Conservation (phyloP, 1,140 invertebrate genomes). For the Diorhabda sublineata region DNA sequence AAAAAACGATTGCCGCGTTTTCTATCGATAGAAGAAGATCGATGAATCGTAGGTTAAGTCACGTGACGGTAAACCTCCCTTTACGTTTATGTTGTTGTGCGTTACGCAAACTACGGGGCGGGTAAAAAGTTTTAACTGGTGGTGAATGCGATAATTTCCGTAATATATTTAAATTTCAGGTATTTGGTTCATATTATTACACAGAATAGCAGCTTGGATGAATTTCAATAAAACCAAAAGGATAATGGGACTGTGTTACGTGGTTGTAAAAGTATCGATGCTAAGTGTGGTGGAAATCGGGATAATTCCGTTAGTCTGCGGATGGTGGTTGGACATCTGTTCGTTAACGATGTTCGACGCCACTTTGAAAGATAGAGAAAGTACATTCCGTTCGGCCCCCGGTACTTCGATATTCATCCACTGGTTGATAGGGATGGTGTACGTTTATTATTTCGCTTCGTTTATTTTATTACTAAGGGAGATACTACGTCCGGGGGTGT, state of each 20-base stretch:
- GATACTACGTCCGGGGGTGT: slow-evolving; percentile 89
- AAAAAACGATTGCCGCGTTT: no score
- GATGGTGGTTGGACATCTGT: slow-evolving; percentile 99
- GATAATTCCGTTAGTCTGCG: slow-evolving; percentile 92
- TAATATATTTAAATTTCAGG: slow-evolving; percentile 38
- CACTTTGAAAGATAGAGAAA: slow-evolving; percentile 80
- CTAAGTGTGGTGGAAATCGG: slow-evolving; percentile 93
- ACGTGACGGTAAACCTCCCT: no score
- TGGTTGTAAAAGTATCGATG: slow-evolving; percentile 94
- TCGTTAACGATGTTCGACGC: slow-evolving; percentile 93
- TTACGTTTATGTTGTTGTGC: no score
- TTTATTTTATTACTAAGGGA: slow-evolving; percentile 92
- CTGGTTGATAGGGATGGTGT: slow-evolving; percentile 99
- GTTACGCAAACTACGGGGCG: no score
- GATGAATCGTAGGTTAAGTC: no score
- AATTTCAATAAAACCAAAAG: slow-evolving; percentile 76
- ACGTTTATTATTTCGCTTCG: slow-evolving; percentile 98
- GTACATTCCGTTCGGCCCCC: slow-evolving; percentile 82
- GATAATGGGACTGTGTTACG: slow-evolving; percentile 89
- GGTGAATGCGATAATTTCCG: no score
- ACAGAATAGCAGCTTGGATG: slow-evolving; percentile 71
- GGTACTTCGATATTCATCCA: slow-evolving; percentile 97
- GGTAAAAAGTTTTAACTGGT: no score
- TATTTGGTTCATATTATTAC: slow-evolving; percentile 75
- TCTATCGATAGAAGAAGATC: no score